A percentile compares a stretch with the other conserved stretches of the same genome.
Conservation (phyloP, 1,140 invertebrate genomes). For the Battus philenor region DNA sequence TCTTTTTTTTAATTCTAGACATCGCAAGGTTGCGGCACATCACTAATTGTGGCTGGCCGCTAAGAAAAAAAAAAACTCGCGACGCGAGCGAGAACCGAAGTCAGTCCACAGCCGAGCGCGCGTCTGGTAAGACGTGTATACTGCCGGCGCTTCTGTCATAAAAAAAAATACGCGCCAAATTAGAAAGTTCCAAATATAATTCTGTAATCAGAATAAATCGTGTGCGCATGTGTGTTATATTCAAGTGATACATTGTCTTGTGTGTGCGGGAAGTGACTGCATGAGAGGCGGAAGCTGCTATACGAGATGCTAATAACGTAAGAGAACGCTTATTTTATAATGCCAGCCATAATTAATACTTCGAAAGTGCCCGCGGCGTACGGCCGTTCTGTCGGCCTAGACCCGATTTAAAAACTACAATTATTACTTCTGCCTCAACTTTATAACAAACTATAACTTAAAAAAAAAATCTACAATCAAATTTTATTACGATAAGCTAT, state of each 20-base stretch:
- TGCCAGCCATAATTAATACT: conserved; percentile 1
- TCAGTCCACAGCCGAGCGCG: conserved; percentile 40
- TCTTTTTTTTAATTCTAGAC: conserved; percentile 4
- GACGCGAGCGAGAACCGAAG: conserved; percentile 29
- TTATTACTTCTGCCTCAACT: too few relatives aligned
- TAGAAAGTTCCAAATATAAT: conserved; percentile 38
- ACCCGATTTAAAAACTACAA: conserved; percentile 1
- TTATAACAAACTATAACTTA: too few relatives aligned
- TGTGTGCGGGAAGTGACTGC: conserved; percentile 37
- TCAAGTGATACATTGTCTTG: conserved; percentile 45
- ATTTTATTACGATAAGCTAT: too few relatives aligned
- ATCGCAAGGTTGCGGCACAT: conserved; percentile 9
- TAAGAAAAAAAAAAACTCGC: conserved; percentile 36
- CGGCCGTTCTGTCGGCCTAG: not conserved
- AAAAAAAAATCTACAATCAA: too few relatives aligned
- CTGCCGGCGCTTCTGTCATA: conserved; percentile 24
- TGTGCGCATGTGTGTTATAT: conserved; percentile 36
- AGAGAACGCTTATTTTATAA: conserved; percentile 31
- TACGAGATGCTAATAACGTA: conserved; percentile 66
- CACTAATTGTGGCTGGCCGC: conserved; percentile 20
- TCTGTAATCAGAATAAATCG: conserved; percentile 19
- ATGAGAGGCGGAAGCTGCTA: conserved; percentile 41
- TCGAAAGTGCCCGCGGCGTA: not conserved
- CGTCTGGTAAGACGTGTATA: conserved; percentile 29
- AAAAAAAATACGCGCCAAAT: conserved; percentile 40